A percentile compares a stretch with the other conserved stretches of the same genome.
Evolutionary conservation across 53 echinoderm and acorn worm genomes (phyloP).

Genomic region (Stichopus horrens): DNA sequence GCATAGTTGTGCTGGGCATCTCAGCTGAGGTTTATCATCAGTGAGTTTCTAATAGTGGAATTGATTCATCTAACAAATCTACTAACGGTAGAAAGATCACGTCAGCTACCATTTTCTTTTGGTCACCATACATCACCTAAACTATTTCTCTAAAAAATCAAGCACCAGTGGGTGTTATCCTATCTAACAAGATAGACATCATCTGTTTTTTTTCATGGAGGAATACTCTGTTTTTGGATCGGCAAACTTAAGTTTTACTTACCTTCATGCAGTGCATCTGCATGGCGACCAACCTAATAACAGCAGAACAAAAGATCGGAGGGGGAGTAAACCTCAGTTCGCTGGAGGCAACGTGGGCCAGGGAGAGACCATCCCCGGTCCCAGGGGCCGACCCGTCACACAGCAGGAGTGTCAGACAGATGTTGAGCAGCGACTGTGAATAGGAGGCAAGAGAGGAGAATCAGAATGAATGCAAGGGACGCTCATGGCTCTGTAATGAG

Average conservation of each 20-base stretch:
- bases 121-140: too few relatives aligned
- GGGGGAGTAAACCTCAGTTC: slow-evolving; percentile 92
- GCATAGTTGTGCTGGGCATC: not conserved
- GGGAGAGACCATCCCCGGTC: slow-evolving; percentile 83
- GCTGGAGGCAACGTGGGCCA: slow-evolving; percentile 72
- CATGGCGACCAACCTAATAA: slow-evolving; percentile 88
- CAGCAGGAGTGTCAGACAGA: slow-evolving; percentile 85
- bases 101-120: too few relatives aligned
- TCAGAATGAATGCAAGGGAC: not conserved
- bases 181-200: too few relatives aligned
- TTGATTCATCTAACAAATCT: too few relatives aligned
- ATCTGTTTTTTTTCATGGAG: too few relatives aligned
- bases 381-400: slow-evolving; percentile 94
- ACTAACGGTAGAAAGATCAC: too few relatives aligned
- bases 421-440: slow-evolving; percentile 89
- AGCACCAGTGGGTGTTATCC: too few relatives aligned
- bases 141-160: too few relatives aligned
- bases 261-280: slow-evolving; percentile 99
- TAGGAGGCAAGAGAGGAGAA: not conserved
- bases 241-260: not conserved
- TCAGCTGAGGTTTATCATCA: not conserved
- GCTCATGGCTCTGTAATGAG: not conserved
- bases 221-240: too few relatives aligned
- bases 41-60: too few relatives aligned
- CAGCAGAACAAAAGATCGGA: slow-evolving; percentile 91